Evolutionary conservation across 2,113 vertebrate genomes (phyloP).

Genomic region (Hyaena hyaena): DNA sequence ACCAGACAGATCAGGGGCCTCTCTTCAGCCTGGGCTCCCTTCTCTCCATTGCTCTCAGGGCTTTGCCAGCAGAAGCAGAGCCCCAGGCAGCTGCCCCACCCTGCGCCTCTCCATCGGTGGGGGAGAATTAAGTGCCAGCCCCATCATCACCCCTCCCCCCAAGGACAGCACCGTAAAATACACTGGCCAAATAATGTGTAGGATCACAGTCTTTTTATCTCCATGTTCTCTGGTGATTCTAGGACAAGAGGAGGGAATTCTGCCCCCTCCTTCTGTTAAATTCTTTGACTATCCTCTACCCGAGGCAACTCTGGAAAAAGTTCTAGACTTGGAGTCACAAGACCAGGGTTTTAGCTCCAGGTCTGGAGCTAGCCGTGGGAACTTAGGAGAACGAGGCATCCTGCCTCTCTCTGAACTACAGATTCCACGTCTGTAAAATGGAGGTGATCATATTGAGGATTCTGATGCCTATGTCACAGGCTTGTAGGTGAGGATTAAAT

Average conservation of each 20-base stretch:
- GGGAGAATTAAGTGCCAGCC: not conserved
- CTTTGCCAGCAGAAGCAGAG: not conserved
- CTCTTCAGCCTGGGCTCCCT: not conserved
- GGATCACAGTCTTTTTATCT: not conserved
- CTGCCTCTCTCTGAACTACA: not conserved
- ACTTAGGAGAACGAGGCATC: not conserved
- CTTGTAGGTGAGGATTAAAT: not conserved
- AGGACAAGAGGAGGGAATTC: not conserved
- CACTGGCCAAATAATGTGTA: fast-evolving
- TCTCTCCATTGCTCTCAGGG: not conserved
- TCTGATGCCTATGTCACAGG: not conserved
- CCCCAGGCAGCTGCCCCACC: not conserved
- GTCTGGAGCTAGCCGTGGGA: not conserved
- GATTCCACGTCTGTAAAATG: not conserved
- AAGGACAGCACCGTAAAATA: not conserved
- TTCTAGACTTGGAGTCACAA: not conserved
- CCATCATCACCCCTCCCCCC: not conserved
- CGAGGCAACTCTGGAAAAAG: not conserved
- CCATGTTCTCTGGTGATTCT: not conserved
- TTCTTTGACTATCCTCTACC: not conserved
- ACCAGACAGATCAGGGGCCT: not conserved
- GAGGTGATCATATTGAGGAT: not conserved
- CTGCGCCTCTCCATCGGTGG: too few relatives aligned
- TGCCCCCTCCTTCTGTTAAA: not conserved
- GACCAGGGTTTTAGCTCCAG: not conserved